Percentiles rank a stretch among this genome's conserved stretches.
Conservation (phyloP, 2,113 vertebrate species). For the Trinectes maculatus region DNA sequence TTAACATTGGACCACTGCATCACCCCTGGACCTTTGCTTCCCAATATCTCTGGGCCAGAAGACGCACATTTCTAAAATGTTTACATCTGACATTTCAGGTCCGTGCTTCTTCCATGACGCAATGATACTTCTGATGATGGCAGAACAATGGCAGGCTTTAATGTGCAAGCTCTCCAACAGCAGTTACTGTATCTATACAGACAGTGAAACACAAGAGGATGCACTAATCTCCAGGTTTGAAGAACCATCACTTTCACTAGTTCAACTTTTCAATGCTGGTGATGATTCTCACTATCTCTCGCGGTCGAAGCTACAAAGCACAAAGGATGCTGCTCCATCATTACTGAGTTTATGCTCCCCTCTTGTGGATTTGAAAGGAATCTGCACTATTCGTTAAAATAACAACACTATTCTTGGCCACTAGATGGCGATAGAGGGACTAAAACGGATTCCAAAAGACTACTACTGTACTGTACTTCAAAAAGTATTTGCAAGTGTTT, state of each 20-base stretch:
- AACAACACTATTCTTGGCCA: neutral
- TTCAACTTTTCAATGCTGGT: no score
- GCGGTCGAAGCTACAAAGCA: neutral
- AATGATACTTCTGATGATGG: neutral
- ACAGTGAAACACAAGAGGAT: no score
- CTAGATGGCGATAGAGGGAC: no score
- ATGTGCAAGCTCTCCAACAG: neutral
- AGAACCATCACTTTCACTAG: neutral
- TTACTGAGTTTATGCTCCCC: constrained; percentile 46
- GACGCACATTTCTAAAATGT: constrained; percentile 5
- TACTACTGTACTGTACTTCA: no score
- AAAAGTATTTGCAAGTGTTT: no score
- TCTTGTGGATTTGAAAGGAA: constrained; percentile 58
- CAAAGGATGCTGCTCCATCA: neutral
- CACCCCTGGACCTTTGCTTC: constrained; percentile 41
- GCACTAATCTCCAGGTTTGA: no score
- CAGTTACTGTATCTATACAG: neutral
- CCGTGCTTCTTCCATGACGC: neutral
- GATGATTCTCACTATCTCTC: neutral
- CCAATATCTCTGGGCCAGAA: constrained; percentile 12
- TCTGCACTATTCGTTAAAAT: neutral
- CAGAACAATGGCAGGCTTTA: neutral
- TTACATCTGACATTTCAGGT: neutral
- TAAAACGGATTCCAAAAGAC: no score
- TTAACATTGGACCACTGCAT: constrained; percentile 84